Conservation (phyloP, 2,113 vertebrate genomes). For the Lonchura striata region DNA sequence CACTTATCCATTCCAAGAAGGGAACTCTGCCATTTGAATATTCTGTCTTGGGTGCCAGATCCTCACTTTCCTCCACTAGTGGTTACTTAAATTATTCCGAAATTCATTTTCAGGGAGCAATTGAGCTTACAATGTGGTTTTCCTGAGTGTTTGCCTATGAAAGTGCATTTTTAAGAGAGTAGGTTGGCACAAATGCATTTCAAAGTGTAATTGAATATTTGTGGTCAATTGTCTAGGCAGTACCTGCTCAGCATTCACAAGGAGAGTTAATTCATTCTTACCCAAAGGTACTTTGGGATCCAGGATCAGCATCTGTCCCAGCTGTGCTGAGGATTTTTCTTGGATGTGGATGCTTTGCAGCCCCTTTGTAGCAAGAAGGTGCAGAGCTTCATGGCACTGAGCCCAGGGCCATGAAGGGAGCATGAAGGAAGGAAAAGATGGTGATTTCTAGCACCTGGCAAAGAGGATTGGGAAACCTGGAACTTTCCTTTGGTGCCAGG, state of each 20-base stretch:
- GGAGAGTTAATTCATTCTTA: not conserved
- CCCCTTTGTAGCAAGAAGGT: not conserved
- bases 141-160: not conserved
- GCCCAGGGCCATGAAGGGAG: not conserved
- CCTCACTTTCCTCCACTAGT: not conserved
- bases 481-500: not conserved
- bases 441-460: not conserved
- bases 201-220: slow-evolving; percentile 7
- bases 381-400: not conserved
- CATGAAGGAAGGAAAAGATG: not conserved
- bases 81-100: not conserved
- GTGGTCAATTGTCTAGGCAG: not conserved
- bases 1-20: not conserved
- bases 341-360: not conserved
- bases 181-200: not conserved
- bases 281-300: not conserved
- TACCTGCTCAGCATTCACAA: not conserved
- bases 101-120: slow-evolving; percentile 10
- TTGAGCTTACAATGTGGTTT: not conserved
- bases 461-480: not conserved
- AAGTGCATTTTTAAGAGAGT: not conserved
- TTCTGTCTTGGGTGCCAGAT: not conserved
- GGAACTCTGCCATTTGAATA: not conserved
- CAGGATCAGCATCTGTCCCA: not conserved
- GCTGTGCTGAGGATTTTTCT: not conserved